phyloP scores from a whole-genome alignment of 2,113 vertebrate species.

The Sinocyclocheilus anshuiensis region DNA sequence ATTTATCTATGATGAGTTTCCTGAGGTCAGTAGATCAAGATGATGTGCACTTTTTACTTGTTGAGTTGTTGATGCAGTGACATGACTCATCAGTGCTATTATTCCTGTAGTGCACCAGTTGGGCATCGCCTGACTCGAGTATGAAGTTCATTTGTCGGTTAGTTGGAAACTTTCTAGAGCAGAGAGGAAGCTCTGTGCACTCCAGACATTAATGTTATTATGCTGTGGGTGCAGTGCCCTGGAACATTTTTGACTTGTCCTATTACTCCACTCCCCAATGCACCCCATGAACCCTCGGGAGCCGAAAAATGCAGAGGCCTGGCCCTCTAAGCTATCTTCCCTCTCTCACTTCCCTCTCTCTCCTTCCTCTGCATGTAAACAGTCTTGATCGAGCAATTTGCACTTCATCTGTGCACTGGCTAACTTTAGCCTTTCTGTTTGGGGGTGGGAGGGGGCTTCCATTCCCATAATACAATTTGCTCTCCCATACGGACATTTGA shows the following conservation, averaged over 20 bases:
- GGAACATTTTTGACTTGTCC: neutral
- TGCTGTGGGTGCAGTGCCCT: neutral
- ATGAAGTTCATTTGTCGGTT: neutral
- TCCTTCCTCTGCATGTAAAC: slow-evolving; percentile 66
- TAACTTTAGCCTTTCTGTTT: slow-evolving; percentile 79
- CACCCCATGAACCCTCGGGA: slow-evolving; percentile 42
- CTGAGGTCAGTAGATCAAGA: too few relatives aligned
- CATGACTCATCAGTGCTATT: too few relatives aligned
- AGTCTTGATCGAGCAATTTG: slow-evolving; percentile 80
- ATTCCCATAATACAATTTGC: slow-evolving; percentile 80
- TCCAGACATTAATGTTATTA: neutral
- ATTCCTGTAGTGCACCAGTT: neutral
- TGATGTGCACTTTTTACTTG: too few relatives aligned
- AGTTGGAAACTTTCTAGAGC: neutral
- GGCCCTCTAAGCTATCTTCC: slow-evolving; percentile 40
- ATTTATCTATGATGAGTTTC: too few relatives aligned
- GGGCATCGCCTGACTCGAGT: neutral
- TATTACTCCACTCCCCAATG: slow-evolving; percentile 24
- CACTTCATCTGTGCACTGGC: slow-evolving; percentile 76
- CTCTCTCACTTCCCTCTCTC: slow-evolving; percentile 24
- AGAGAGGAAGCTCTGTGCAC: neutral
- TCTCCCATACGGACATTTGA: slow-evolving; percentile 68
- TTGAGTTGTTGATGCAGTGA: too few relatives aligned
- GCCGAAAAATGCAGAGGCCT: neutral
- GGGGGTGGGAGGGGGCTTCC: slow-evolving; percentile 74